Percentiles rank a stretch among this genome's conserved stretches.
Conservation (phyloP, 1,140 invertebrate species). For the Sycophila sp. region DNA sequence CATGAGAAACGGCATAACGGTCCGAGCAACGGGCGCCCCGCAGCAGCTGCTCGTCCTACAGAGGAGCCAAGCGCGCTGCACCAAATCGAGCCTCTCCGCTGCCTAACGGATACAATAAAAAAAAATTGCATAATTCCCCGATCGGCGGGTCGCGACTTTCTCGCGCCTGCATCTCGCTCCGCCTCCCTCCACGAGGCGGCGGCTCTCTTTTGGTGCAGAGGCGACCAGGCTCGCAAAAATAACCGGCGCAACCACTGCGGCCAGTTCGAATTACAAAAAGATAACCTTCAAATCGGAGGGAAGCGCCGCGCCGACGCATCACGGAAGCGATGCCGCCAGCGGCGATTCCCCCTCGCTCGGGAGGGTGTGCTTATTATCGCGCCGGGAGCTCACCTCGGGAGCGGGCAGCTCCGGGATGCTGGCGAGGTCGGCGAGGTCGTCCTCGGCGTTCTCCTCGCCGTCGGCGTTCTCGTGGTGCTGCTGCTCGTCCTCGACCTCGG, state of each 20-base stretch:
- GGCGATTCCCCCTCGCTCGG: background rate
- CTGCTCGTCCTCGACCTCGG: constrained; percentile 61
- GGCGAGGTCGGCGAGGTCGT: constrained; percentile 54
- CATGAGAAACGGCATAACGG: background rate
- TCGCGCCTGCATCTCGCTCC: background rate
- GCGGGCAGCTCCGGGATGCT: constrained; percentile 58
- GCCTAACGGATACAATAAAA: too few relatives aligned
- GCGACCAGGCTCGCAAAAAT: background rate
- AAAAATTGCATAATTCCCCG: constrained; percentile 30
- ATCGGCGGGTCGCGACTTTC: too few relatives aligned
- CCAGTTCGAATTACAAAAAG: constrained; percentile 17
- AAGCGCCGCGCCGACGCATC: background rate
- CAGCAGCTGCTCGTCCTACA: background rate
- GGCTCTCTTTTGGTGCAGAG: background rate
- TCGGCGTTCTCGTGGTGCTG: constrained; percentile 54
- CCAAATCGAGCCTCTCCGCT: too few relatives aligned
- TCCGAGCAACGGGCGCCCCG: background rate
- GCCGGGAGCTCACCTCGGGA: constrained; percentile 52
- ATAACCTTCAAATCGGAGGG: constrained; percentile 36
- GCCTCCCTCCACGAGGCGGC: background rate
- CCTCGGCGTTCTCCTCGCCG: constrained; percentile 57
- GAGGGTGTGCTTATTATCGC: too few relatives aligned
- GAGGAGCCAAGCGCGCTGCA: too few relatives aligned
- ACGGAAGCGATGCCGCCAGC: background rate
- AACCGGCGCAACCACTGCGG: constrained; percentile 3